phyloP scores from a whole-genome alignment of 2,888 invertebrate genomes.

The Leptopilina syphax region DNA sequence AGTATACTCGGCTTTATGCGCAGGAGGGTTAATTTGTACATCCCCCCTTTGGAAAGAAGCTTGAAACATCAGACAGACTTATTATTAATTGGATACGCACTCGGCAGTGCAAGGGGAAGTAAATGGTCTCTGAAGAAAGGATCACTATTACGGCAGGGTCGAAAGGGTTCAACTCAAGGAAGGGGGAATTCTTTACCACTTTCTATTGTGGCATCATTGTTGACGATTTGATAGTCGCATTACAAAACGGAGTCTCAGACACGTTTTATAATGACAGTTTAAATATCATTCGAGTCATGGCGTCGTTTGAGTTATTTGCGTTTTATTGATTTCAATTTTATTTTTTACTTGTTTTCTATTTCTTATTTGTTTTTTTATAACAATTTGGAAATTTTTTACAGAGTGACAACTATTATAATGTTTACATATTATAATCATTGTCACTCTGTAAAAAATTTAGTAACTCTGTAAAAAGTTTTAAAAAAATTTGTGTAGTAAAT shows the following conservation, averaged over 20 bases:
- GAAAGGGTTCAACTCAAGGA: conserved; percentile 11
- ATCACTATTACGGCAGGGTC: conserved; percentile 37
- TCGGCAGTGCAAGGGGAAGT: conserved; percentile 19
- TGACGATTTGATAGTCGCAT: conserved; percentile 31
- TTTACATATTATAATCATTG: too few species aligned
- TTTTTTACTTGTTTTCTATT: too few species aligned
- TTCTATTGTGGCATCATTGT: conserved; percentile 32
- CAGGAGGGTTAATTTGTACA: too few species aligned
- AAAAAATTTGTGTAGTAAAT: too few species aligned
- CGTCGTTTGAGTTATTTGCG: background rate
- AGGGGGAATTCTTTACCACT: conserved; percentile 20
- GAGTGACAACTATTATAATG: too few species aligned
- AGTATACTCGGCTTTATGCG: too few species aligned
- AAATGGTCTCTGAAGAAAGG: conserved; percentile 31
- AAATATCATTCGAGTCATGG: background rate
- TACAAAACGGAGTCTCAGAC: background rate
- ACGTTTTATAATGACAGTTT: background rate
- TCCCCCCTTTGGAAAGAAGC: background rate
- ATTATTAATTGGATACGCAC: conserved; percentile 37
- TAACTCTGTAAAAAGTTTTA: too few species aligned
- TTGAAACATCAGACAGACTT: conserved; percentile 24
- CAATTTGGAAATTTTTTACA: too few species aligned
- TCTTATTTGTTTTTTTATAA: too few species aligned
- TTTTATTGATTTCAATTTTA: background rate
- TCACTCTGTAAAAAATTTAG: too few species aligned